These are phyloP conservation scores for Micrasema longulum DNA, from an alignment of 1,140 invertebrate species.

Conservation along the genomic window DNA sequence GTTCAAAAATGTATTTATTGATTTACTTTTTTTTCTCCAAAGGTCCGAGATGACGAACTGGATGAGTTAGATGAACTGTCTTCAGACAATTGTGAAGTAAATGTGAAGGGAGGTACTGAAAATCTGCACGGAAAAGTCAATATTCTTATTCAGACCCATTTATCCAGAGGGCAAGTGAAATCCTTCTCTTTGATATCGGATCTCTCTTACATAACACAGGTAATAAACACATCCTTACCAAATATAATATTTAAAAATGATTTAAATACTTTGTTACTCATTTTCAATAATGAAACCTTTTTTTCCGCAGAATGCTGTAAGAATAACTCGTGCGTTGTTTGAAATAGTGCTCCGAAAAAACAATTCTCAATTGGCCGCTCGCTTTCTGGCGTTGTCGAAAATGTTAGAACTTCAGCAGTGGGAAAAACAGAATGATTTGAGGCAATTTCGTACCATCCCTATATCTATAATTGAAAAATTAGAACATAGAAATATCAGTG, in stretches of 20 bases:
- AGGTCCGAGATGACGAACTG: slow-evolving; percentile 95
- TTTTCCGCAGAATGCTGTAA: slow-evolving; percentile 81
- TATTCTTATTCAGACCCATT: slow-evolving; percentile 93
- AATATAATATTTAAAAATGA: not conserved
- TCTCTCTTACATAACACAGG: slow-evolving; percentile 92
- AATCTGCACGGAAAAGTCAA: slow-evolving; percentile 97
- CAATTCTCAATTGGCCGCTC: slow-evolving; percentile 88
- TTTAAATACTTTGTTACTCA: not conserved
- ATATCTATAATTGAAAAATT: slow-evolving; percentile 86
- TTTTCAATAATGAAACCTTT: not conserved
- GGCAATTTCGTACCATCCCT: slow-evolving; percentile 87
- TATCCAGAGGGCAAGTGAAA: slow-evolving; percentile 84
- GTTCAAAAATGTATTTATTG: slow-evolving; percentile 38
- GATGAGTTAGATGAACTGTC: slow-evolving; percentile 86
- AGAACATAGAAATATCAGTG: slow-evolving; percentile 78
- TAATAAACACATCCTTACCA: slow-evolving; percentile 60
- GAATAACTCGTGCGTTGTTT: slow-evolving; percentile 93
- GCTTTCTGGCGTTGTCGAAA: slow-evolving; percentile 86
- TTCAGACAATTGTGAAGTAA: slow-evolving; percentile 79
- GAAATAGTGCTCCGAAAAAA: slow-evolving; percentile 92
- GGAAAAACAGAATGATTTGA: slow-evolving; percentile 87
- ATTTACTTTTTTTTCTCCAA: slow-evolving; percentile 35
- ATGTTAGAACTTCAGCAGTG: slow-evolving; percentile 92
- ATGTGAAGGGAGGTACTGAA: slow-evolving; percentile 84
- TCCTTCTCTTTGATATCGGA: slow-evolving; percentile 94